Base-by-base conservation (phyloP, 1,140 invertebrate genomes). In the Nebria ingens region DNA sequence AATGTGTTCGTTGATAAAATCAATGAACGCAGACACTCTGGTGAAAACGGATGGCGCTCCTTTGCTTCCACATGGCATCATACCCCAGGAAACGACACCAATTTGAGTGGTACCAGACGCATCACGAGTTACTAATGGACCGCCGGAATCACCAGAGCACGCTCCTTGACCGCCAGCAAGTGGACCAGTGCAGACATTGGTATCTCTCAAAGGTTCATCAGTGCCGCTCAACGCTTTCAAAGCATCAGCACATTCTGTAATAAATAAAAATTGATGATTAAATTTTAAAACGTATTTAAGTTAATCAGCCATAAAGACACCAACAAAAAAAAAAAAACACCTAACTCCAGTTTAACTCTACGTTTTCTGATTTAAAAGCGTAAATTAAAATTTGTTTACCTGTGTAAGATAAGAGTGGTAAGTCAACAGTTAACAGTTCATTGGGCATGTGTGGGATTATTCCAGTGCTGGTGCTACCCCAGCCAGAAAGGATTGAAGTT, bases 21-120 rank as follows among this genome's bases (percentile, higher is more conserved):
- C 68, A 17, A 78, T 55, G 62, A 79, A 84, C 13, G 74, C 64
- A 0, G 80, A 77, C 1, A 86, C 80, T 60, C 77, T 78, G 0
- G 85, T 84, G 65, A 84, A 89, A 0, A 89, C 79, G 0, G 85
- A 84, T 1, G 87, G 86, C 1, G 75, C 70, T 15, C 79, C 77
- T 60, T 66, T 69, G 19, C 68, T 60, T 2, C 84, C 83, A 61
- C 86, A 86, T 58, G 87, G 87, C 38, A 79, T 73, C 22, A 81
- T 70, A 11, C 86, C 86, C 83, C 85, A 89, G 1, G 86, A 89
- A 0, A 87, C 86, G n/a, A 88, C 69, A 19, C 87, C 87, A 55
- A 88, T 64, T 56, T 76, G 42, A 13, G 69, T 61, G 22, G 64
- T 64, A 19, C 60, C 49, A 21, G 55, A 22, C 3, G 49, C 58